These are phyloP conservation scores for Otolemur crassicaudatus DNA, from an alignment of 2,797 vertebrate species.

Conservation along the genomic window DNA sequence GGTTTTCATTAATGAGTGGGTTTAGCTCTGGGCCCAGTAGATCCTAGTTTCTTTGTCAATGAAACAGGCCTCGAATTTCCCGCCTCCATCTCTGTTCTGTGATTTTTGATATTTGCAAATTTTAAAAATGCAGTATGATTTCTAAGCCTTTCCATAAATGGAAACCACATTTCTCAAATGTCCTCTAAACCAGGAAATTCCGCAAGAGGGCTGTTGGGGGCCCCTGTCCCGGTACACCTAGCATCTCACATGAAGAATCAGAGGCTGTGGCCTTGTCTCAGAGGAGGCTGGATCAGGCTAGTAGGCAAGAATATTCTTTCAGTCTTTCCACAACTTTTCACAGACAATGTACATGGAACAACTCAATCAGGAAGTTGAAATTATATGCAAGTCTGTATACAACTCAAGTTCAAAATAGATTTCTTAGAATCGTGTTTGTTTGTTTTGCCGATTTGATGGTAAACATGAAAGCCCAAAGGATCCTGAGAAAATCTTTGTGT, in stretches of 20 bases:
- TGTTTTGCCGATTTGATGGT: slow-evolving; percentile 16
- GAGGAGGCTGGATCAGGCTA: neutral
- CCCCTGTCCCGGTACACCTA: neutral
- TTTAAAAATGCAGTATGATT: neutral
- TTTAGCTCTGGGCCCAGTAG: neutral
- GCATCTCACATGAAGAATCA: neutral
- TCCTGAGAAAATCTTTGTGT: neutral
- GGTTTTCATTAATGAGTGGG: neutral
- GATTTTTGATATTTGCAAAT: slow-evolving; percentile 42
- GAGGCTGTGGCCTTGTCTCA: neutral
- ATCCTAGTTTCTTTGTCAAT: neutral
- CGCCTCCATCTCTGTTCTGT: neutral
- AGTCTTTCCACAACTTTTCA: slow-evolving; percentile 15
- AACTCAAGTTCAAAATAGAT: slow-evolving; percentile 55
- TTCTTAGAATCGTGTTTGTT: neutral
- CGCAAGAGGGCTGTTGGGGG: neutral
- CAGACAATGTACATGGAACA: neutral
- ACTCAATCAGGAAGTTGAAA: neutral
- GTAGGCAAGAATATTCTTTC: neutral
- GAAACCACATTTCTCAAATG: slow-evolving; percentile 25
- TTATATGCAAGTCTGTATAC: neutral
- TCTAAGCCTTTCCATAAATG: slow-evolving; percentile 43
- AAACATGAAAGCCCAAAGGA: neutral
- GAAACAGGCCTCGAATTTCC: neutral
- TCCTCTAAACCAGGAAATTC: slow-evolving; percentile 1